Percentiles rank a stretch among this genome's conserved stretches.
Evolutionary conservation across 2,797 vertebrate species (phyloP).

Genomic region (Anguilla pacifica): DNA sequence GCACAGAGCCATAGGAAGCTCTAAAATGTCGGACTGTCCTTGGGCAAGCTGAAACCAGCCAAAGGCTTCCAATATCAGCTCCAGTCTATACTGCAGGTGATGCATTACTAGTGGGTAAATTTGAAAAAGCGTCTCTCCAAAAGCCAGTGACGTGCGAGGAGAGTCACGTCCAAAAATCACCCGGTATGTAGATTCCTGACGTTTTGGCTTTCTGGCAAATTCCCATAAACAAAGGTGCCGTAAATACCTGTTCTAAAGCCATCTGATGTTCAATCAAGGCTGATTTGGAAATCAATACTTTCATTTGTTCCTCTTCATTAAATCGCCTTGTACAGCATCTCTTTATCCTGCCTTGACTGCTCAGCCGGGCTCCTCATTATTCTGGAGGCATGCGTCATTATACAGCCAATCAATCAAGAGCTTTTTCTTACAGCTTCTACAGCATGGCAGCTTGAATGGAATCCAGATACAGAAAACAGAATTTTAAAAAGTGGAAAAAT

Average conservation of each 20-base stretch:
- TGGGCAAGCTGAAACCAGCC: not conserved
- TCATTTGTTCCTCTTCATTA: slow-evolving; percentile 36
- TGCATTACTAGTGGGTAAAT: not conserved
- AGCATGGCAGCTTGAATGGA: slow-evolving; percentile 21
- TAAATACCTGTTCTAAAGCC: slow-evolving; percentile 7
- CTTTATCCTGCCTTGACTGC: slow-evolving; percentile 18
- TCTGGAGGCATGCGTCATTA: slow-evolving; percentile 17
- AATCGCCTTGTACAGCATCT: slow-evolving; percentile 18
- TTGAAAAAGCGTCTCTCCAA: not conserved
- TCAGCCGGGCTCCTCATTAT: slow-evolving; percentile 10
- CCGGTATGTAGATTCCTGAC: not conserved
- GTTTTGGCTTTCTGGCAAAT: not conserved
- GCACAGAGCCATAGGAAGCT: not conserved
- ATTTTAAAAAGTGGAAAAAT: slow-evolving; percentile 9
- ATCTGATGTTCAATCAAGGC: slow-evolving; percentile 8
- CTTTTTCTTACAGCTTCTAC: not conserved
- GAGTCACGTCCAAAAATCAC: not conserved
- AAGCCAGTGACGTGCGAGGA: not conserved
- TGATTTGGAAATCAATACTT: slow-evolving; percentile 36
- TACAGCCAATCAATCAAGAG: slow-evolving; percentile 27
- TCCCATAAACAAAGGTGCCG: not conserved
- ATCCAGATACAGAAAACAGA: not conserved
- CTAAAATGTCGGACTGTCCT: not conserved
- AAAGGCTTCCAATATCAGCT: not conserved
- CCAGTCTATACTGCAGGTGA: not conserved